phyloP scores from a whole-genome alignment of 2,797 vertebrate genomes.

The Epinephelus awoara region DNA sequence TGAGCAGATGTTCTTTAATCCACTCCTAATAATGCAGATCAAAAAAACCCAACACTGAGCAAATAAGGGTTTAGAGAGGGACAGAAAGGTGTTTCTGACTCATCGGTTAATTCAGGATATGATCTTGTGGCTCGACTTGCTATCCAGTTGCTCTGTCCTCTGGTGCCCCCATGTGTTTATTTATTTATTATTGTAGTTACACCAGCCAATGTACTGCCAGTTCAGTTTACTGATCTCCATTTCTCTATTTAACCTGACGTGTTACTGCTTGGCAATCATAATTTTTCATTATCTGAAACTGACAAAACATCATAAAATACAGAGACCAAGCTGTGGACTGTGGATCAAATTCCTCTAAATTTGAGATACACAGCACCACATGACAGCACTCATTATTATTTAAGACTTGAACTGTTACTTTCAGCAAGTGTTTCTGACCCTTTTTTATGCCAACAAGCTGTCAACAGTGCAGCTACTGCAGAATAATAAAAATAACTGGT shows the following conservation, averaged over 20 bases:
- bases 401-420: too few species aligned
- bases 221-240: too few species aligned
- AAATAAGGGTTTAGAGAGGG: background rate
- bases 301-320: too few species aligned
- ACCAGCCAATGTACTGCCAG: background rate
- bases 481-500: too few species aligned
- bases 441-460: background rate
- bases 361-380: too few species aligned
- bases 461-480: background rate
- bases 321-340: background rate
- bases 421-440: background rate
- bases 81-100: background rate
- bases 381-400: too few species aligned
- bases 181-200: background rate
- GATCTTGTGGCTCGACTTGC: too few species aligned
- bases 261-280: background rate
- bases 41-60: background rate
- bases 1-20: background rate
- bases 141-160: background rate
- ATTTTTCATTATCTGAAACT: background rate
- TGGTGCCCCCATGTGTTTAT: constrained; percentile 16
- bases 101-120: background rate
- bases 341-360: background rate
- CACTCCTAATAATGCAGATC: background rate
- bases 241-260: background rate